Evolutionary conservation across 2,113 vertebrate genomes (phyloP).

Genomic region (Phoxinus phoxinus): DNA sequence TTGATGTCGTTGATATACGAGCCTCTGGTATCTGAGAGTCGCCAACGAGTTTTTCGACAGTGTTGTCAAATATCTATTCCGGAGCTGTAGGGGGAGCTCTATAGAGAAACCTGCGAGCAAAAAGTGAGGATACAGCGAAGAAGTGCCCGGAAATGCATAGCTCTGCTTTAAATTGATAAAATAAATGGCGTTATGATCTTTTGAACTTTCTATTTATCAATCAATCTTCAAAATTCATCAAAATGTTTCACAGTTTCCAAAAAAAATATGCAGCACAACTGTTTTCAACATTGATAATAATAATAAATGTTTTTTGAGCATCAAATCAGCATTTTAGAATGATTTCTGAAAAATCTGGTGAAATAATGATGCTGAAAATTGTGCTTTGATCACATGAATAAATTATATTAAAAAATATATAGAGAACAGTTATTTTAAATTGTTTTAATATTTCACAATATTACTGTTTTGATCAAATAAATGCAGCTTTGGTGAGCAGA

Average conservation of each 20-base stretch:
- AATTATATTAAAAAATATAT: not conserved
- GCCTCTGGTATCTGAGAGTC: too few species aligned
- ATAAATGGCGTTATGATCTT: not conserved
- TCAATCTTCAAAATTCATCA: too few species aligned
- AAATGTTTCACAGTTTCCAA: too few species aligned
- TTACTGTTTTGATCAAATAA: not conserved
- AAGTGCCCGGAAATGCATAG: too few species aligned
- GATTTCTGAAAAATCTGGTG: not conserved
- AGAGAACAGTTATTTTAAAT: not conserved
- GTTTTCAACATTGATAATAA: not conserved
- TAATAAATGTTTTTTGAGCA: not conserved
- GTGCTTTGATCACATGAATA: not conserved
- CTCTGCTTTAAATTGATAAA: too few species aligned
- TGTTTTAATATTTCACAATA: not conserved
- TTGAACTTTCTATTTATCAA: not conserved
- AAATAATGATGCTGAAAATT: not conserved
- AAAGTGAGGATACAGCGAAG: too few species aligned
- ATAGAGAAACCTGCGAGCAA: too few species aligned
- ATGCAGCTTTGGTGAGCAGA: too few species aligned
- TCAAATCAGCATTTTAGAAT: not conserved
- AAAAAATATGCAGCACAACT: not conserved
- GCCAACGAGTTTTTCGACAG: too few species aligned
- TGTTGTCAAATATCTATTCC: too few species aligned
- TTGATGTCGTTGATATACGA: too few species aligned
- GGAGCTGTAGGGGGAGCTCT: too few species aligned